Evolutionary conservation across 2,888 invertebrate genomes (phyloP).

Genomic region (Melanchra persicariae): DNA sequence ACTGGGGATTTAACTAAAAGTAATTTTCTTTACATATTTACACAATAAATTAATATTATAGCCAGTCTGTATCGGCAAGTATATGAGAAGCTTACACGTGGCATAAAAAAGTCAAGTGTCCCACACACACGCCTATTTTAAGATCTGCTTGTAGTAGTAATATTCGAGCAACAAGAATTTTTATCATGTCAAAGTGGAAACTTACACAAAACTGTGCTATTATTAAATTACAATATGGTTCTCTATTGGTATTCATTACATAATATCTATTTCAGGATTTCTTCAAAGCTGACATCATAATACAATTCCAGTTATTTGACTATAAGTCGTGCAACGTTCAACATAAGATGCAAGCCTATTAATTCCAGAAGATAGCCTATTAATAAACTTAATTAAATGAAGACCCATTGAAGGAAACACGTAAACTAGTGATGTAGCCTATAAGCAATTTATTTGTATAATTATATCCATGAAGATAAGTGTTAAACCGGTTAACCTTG

Average conservation of each 20-base stretch:
- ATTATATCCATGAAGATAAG: constrained; percentile 58
- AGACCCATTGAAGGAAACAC: constrained; percentile 51
- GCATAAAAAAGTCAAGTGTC: constrained; percentile 10
- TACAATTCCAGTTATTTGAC: not conserved
- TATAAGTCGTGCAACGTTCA: not conserved
- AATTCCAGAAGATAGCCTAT: constrained; percentile 20
- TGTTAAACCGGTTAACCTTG: constrained; percentile 62
- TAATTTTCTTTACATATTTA: not conserved
- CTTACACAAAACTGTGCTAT: not conserved
- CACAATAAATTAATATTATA: not conserved
- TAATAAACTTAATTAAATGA: constrained; percentile 45
- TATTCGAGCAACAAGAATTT: not conserved
- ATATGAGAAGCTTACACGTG: constrained; percentile 24
- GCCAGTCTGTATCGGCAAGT: not conserved
- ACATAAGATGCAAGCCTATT: constrained; percentile 21
- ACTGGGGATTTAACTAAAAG: not conserved
- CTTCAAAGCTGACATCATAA: constrained; percentile 11
- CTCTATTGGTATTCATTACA: not conserved
- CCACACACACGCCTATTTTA: constrained; percentile 8
- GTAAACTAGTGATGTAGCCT: constrained; percentile 49
- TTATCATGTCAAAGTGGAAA: not conserved
- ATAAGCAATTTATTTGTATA: constrained; percentile 66
- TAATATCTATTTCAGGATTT: not conserved
- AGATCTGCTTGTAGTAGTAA: not conserved
- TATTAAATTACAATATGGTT: not conserved